phyloP scores from a whole-genome alignment of 2,888 invertebrate species.

The Deilephila porcellus region DNA sequence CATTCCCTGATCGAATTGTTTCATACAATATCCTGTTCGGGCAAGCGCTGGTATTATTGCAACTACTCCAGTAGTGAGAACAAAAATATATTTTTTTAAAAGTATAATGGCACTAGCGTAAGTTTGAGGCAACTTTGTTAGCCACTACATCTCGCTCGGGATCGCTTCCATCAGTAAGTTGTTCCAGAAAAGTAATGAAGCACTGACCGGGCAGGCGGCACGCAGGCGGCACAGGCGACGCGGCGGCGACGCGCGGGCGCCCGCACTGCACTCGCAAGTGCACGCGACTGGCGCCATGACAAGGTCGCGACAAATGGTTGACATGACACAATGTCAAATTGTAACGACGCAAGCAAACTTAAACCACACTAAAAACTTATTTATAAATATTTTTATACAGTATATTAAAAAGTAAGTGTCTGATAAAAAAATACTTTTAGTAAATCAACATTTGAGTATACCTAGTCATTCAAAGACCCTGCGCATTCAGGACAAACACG shows the following conservation, averaged over 20 bases:
- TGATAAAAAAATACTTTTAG: constrained; percentile 3
- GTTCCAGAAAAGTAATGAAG: too few species aligned
- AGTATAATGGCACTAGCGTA: too few species aligned
- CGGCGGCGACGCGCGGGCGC: not conserved
- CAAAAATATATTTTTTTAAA: too few species aligned
- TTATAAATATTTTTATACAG: constrained; percentile 4
- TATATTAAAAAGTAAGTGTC: not conserved
- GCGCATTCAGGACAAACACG: constrained; percentile 7
- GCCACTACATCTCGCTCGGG: not conserved
- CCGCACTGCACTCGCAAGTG: not conserved
- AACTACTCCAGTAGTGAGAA: too few species aligned
- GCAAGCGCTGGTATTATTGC: too few species aligned
- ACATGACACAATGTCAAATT: too few species aligned
- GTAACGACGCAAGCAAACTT: constrained; percentile 3
- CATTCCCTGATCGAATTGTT: too few species aligned
- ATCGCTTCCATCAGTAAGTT: too few species aligned
- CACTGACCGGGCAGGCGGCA: too few species aligned
- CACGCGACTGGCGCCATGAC: not conserved
- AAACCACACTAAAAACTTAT: not conserved
- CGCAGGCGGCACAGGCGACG: too few species aligned
- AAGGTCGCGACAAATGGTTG: not conserved
- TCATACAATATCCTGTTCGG: too few species aligned
- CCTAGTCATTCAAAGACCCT: not conserved
- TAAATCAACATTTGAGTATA: constrained; percentile 6
- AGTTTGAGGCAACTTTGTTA: not conserved